Base-by-base conservation (phyloP, 37 sponge, comb jelly and placozoan species). In the Halisarca cf. caerulea region DNA sequence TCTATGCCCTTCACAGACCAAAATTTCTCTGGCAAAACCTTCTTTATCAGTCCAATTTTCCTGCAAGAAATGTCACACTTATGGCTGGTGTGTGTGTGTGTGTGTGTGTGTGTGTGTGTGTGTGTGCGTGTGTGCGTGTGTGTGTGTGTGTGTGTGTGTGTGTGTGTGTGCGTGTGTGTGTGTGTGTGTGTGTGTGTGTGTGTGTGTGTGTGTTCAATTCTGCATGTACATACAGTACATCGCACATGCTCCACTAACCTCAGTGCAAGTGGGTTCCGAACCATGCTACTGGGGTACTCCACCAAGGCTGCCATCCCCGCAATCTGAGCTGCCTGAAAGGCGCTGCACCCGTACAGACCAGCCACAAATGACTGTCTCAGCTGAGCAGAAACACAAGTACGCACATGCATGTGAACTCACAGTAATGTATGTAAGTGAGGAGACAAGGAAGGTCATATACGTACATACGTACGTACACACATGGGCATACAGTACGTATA, bases 331-430 rank as follows among this genome's bases (percentile, higher is more conserved):
- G 80, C 86, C 57, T 86, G 79, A 40, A 78, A 86, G 41, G 69
- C 41, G 11, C 68, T 86, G 35, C 86, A 86, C 68, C 57, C 47
- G 69, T 79, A 86, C 51, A 86, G 68, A 0, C 86, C 86, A 59
- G 79, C 78, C 30, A 79, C 80, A 79, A 78, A 86, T 9, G 86
- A 43, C 36, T 78, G 68, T 1, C 80, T 73, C 21, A 86, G 43
- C 86, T 86, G 68, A 7, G 59, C 6, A 47, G 51, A 47, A 47
- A 62, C 25, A 62, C 64, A 62, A 23, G 64, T 62, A 62, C 30
- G 64, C 15, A 62, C 64, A 28, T 62, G 15, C 30, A 28, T 62
- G 15, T 28, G 64, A 20, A 62, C 30, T 7, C 30, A 62, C 25
- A 62, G 25, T 20, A 6, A 62, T 62, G 15, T 6, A 23, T 30